Percentiles rank a stretch among this genome's conserved stretches.
Evolutionary conservation across 2,888 invertebrate species (phyloP).

Genomic region (Heliconius ismenius): DNA sequence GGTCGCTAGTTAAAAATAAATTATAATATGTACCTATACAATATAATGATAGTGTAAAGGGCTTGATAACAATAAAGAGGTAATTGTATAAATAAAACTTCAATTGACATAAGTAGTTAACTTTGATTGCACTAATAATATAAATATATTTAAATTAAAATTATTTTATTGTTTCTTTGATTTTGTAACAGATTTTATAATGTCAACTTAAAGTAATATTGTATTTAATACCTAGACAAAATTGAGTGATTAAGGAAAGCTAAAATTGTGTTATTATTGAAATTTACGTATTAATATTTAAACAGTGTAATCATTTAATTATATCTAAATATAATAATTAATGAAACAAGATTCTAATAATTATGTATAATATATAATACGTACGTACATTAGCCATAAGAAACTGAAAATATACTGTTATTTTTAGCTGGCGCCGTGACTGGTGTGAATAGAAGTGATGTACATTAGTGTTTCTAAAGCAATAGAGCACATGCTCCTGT

Average conservation of each 20-base stretch:
- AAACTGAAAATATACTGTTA: background rate
- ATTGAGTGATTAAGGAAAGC: background rate
- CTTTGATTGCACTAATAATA: background rate
- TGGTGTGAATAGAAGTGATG: constrained; percentile 27
- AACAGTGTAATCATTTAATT: background rate
- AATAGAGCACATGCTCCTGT: constrained; percentile 51
- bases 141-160: background rate
- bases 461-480: constrained; percentile 42
- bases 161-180: background rate
- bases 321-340: background rate
- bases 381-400: background rate
- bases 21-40: too few species aligned
- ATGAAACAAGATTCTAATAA: background rate
- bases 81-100: too few species aligned
- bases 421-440: constrained; percentile 32
- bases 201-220: too few species aligned
- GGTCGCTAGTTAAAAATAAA: too few species aligned
- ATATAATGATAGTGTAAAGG: too few species aligned
- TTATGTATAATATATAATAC: background rate
- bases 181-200: background rate
- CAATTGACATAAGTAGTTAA: too few species aligned
- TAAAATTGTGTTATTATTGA: background rate
- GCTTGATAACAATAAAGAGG: too few species aligned
- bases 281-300: background rate
- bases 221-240: background rate